Conservation (phyloP, 2,888 invertebrate species). For the Volucella inflata region DNA sequence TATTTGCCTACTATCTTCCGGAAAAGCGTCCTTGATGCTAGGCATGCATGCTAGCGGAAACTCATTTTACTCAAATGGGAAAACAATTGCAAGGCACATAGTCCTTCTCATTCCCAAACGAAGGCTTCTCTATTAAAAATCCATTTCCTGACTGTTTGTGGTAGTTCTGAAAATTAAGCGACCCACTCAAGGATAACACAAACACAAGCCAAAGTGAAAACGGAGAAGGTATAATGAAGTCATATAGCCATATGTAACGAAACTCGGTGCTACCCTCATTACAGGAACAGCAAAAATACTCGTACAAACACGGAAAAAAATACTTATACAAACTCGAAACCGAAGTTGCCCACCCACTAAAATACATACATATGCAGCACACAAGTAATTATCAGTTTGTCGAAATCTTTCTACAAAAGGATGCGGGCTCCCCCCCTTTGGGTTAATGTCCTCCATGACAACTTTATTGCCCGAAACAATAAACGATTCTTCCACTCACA, state of each 20-base stretch:
- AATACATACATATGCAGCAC: conserved; percentile 46
- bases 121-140: conserved; percentile 57
- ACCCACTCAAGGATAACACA: conserved; percentile 42
- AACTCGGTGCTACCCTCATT: background rate
- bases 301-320: conserved; percentile 41
- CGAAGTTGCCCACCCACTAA: background rate
- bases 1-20: too few species aligned
- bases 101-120: background rate
- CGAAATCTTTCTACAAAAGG: conserved; percentile 56
- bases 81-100: conserved; percentile 34
- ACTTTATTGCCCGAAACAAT: conserved; percentile 72
- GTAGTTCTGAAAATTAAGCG: conserved; percentile 47
- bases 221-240: background rate
- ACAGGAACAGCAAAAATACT: conserved; percentile 19
- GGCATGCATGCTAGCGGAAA: conserved; percentile 19
- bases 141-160: conserved; percentile 50
- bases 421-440: conserved; percentile 47
- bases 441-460: conserved; percentile 72
- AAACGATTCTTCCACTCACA: conserved; percentile 32
- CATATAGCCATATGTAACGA: too few species aligned
- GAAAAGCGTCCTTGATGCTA: too few species aligned
- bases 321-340: background rate
- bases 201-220: conserved; percentile 13
- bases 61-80: conserved; percentile 52
- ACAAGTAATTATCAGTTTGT: conserved; percentile 72